A percentile compares a stretch with the other conserved stretches of the same genome.
Conservation (phyloP, 2,797 vertebrate genomes). For the Odontamblyopus lacepedii region DNA sequence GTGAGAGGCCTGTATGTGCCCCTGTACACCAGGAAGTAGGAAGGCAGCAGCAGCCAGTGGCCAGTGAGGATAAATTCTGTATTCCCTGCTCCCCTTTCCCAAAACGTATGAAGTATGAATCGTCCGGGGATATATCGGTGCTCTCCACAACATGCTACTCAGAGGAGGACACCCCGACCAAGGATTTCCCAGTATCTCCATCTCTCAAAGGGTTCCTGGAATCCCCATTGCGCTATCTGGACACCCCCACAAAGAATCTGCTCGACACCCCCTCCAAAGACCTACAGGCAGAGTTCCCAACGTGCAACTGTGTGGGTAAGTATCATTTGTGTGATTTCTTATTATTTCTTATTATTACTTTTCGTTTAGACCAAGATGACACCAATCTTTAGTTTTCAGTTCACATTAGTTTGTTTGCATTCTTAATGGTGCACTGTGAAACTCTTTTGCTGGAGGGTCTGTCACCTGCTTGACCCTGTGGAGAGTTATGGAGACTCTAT, state of each 20-base stretch:
- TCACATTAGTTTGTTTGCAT: background rate
- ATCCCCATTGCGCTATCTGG: constrained; percentile 92
- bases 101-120: constrained; percentile 95
- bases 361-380: background rate
- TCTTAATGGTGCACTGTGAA: no score
- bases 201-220: constrained; percentile 94
- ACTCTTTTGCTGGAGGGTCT: no score
- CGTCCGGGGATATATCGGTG: constrained; percentile 90
- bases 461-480: no score
- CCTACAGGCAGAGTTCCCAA: constrained; percentile 88
- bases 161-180: constrained; percentile 87
- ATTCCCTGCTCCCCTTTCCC: constrained; percentile 77
- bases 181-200: constrained; percentile 87
- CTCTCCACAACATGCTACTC: constrained; percentile 93
- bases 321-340: constrained; percentile 2
- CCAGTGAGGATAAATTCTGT: constrained; percentile 76
- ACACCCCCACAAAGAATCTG: constrained; percentile 92
- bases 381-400: background rate
- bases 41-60: constrained; percentile 61
- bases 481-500: no score
- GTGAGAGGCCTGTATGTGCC: background rate
- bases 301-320: constrained; percentile 95
- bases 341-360: background rate
- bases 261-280: constrained; percentile 92
- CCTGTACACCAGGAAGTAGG: constrained; percentile 49